A percentile compares a stretch with the other conserved stretches of the same genome.
Conservation (phyloP, 2,888 invertebrate species). For the Odontocolon sp. region DNA sequence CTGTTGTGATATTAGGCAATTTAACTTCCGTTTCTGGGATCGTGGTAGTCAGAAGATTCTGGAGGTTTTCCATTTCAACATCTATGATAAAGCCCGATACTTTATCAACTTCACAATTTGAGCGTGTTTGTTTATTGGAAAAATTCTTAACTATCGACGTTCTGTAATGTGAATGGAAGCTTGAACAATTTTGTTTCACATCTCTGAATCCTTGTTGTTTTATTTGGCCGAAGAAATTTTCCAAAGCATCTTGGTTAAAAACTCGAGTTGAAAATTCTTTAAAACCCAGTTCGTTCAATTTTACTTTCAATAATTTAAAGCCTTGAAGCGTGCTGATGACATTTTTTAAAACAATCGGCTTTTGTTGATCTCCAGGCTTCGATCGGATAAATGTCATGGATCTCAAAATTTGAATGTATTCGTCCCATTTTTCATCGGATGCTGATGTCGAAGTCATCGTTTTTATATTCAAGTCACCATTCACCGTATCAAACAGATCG, state of each 20-base stretch:
- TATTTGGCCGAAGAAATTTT: constrained; percentile 9
- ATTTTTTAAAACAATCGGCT: constrained; percentile 1
- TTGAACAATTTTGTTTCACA: background rate
- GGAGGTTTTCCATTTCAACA: background rate
- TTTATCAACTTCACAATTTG: constrained; percentile 9
- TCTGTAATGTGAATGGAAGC: background rate
- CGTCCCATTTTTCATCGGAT: constrained; percentile 10
- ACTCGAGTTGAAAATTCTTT: background rate
- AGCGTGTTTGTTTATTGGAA: background rate
- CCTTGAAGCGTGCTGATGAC: background rate
- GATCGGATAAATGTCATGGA: background rate
- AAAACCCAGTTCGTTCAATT: constrained; percentile 4
- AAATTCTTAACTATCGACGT: background rate
- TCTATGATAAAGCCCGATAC: background rate
- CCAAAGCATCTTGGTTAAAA: constrained; percentile 7
- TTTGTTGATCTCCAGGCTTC: constrained; percentile 5
- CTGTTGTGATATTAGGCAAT: background rate
- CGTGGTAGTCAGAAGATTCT: background rate
- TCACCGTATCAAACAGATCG: constrained; percentile 14
- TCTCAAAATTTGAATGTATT: background rate
- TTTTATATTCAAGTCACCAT: background rate
- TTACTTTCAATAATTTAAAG: constrained; percentile 4
- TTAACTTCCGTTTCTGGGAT: background rate
- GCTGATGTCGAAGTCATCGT: background rate
- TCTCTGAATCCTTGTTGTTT: constrained; percentile 11